These are phyloP conservation scores for Mormyrops attenuatus DNA, from an alignment of 2,797 vertebrate species.

Conservation along the genomic window DNA sequence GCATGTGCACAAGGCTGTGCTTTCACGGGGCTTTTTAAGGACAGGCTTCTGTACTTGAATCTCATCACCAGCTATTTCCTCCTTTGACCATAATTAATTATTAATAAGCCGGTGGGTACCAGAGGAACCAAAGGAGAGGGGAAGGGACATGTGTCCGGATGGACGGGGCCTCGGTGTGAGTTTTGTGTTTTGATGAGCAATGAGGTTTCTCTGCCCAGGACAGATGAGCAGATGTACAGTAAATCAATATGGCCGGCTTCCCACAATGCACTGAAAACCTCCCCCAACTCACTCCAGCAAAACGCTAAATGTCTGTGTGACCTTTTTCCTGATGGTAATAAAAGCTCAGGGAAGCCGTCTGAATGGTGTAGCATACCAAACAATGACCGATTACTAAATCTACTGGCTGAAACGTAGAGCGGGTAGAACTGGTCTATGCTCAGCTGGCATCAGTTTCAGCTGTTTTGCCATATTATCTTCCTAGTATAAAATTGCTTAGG, in stretches of 20 bases:
- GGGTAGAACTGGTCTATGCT: neutral
- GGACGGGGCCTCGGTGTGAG: neutral
- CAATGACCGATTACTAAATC: neutral
- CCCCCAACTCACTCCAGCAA: neutral
- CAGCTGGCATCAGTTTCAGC: neutral
- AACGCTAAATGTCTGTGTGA: neutral
- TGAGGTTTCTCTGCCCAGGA: neutral
- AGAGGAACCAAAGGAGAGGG: neutral
- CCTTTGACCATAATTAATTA: neutral
- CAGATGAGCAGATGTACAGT: conserved; percentile 8
- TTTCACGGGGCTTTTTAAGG: neutral
- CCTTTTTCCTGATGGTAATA: neutral
- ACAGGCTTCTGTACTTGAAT: neutral
- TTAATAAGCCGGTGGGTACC: neutral
- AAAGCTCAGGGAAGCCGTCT: neutral
- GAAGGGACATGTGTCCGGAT: neutral
- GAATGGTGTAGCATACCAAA: neutral
- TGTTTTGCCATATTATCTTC: neutral
- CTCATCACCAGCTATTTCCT: neutral
- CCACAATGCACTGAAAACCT: neutral
- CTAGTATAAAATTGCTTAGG: neutral
- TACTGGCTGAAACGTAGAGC: neutral
- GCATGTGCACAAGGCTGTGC: neutral
- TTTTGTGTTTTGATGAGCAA: neutral
- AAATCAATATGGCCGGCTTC: conserved; percentile 2